Conservation (phyloP, 2,797 vertebrate genomes). For the Halcyon chelicuti region DNA sequence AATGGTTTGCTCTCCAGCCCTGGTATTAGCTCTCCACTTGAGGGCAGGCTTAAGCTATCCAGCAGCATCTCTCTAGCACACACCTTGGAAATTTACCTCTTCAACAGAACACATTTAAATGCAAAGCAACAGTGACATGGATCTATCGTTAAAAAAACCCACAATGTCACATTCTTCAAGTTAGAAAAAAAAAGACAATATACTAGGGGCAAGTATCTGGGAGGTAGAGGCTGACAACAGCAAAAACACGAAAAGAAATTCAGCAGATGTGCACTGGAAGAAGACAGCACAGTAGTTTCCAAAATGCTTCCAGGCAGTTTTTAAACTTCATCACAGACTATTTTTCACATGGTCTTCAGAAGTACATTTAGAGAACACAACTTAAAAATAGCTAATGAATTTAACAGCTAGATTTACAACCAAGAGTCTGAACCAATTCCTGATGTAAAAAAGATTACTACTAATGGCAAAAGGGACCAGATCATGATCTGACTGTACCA, state of each 20-base stretch:
- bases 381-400: neutral
- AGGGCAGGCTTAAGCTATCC: slow-evolving; percentile 39
- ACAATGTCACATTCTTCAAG: neutral
- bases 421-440: neutral
- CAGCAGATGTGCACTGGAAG: neutral
- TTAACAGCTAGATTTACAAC: neutral
- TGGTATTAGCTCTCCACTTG: slow-evolving; percentile 9
- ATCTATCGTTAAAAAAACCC: neutral
- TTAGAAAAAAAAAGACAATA: neutral
- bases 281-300: neutral
- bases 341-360: neutral
- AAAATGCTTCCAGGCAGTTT: neutral
- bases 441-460: neutral
- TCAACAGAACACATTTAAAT: neutral
- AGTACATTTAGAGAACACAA: neutral
- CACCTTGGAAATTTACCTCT: neutral
- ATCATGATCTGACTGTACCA: neutral
- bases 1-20: neutral
- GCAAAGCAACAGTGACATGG: neutral
- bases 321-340: neutral
- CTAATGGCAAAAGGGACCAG: neutral
- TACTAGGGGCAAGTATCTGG: neutral
- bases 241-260: neutral
- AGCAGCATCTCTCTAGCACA: neutral
- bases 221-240: neutral